A percentile compares a stretch with the other conserved stretches of the same genome.
Evolutionary conservation across 2,797 vertebrate species (phyloP).

Genomic region (Ciconia nigra): DNA sequence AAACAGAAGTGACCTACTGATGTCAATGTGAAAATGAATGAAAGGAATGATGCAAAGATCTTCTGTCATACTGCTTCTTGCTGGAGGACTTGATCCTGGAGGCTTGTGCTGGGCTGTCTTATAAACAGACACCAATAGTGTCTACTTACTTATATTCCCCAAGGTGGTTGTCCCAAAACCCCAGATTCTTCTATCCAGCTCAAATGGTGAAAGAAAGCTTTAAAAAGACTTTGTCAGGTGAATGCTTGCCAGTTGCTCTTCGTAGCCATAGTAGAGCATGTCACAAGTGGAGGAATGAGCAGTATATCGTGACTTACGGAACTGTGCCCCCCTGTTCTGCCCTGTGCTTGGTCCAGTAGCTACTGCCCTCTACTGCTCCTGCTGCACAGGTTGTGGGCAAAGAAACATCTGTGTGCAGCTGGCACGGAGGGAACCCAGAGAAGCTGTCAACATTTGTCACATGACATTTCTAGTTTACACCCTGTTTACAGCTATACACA

Average conservation of each 20-base stretch:
- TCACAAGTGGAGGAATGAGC: background rate
- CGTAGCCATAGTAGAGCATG: background rate
- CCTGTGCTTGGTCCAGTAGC: background rate
- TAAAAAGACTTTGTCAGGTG: background rate
- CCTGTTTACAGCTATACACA: background rate
- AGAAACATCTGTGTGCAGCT: background rate
- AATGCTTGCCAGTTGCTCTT: background rate
- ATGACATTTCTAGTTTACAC: background rate
- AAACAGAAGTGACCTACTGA: background rate
- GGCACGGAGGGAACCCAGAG: background rate
- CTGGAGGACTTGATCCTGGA: background rate
- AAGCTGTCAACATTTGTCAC: background rate
- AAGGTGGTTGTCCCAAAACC: background rate
- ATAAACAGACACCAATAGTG: background rate
- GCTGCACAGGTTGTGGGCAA: background rate
- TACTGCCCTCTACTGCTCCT: background rate
- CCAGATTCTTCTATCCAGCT: background rate
- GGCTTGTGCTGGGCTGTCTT: background rate
- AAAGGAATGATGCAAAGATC: background rate
- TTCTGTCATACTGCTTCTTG: background rate
- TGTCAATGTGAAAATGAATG: background rate
- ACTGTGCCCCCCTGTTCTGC: background rate
- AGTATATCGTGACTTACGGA: fast-evolving
- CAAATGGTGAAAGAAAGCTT: background rate
- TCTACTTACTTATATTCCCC: background rate